Evolutionary conservation across 2,113 vertebrate species (phyloP).

Genomic region (Hippocampus zosterae): DNA sequence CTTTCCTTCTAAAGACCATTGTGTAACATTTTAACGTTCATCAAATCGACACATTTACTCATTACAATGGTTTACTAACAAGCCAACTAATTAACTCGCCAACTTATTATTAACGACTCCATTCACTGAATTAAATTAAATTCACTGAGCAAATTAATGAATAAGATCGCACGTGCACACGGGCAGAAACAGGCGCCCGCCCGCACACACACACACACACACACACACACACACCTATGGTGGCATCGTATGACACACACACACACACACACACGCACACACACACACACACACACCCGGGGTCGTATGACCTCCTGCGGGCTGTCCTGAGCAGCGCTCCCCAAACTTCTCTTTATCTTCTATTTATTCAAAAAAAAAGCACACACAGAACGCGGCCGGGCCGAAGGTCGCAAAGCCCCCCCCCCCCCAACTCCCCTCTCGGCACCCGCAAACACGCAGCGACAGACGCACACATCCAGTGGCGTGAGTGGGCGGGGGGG

Average conservation of each 20-base stretch:
- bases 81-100: too few relatives aligned
- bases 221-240: background rate
- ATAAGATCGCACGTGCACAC: too few relatives aligned
- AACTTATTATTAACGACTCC: too few relatives aligned
- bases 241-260: background rate
- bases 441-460: background rate
- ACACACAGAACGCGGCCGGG: background rate
- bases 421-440: background rate
- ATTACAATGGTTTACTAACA: too few relatives aligned
- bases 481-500: background rate
- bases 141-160: background rate
- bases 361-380: background rate
- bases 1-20: too few relatives aligned
- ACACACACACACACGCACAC: constrained; percentile 4
- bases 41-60: too few relatives aligned
- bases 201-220: too few relatives aligned
- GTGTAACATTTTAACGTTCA: too few relatives aligned
- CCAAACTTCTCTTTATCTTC: background rate
- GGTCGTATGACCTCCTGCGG: background rate
- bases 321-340: background rate
- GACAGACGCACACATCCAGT: background rate
- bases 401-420: background rate
- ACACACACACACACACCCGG: constrained; percentile 3
- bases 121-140: too few relatives aligned
- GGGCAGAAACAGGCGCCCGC: too few relatives aligned